Evolutionary conservation across 2,797 vertebrate species (phyloP).

Genomic region (Mus caroli): DNA sequence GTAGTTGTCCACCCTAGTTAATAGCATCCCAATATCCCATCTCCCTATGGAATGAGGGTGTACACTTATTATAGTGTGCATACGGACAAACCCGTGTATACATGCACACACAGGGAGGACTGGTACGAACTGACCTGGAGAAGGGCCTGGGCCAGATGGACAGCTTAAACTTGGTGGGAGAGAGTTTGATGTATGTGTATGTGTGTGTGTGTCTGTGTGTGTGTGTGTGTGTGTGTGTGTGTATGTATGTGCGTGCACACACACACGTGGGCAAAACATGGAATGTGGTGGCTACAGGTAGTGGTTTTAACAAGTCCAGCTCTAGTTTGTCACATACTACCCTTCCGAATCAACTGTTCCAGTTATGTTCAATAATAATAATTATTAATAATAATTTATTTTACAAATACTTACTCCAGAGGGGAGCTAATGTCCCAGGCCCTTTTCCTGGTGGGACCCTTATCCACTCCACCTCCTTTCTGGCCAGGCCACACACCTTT

Average conservation of each 20-base stretch:
- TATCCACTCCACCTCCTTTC: neutral
- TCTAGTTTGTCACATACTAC: constrained; percentile 9
- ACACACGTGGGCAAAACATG: neutral
- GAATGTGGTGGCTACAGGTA: neutral
- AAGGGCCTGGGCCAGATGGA: neutral
- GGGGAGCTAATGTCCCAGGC: neutral
- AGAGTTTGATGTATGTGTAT: no score
- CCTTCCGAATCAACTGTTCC: neutral
- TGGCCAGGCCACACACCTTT: neutral
- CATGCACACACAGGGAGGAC: rapidly evolving
- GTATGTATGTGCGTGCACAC: no score
- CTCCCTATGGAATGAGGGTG: neutral
- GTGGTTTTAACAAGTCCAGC: neutral
- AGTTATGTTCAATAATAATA: neutral
- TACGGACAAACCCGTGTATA: no score
- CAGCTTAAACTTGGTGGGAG: neutral
- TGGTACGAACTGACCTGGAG: neutral
- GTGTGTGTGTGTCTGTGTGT: no score
- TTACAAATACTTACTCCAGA: neutral
- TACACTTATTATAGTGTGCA: no score
- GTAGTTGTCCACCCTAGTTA: neutral
- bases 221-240: no score
- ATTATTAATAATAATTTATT: neutral
- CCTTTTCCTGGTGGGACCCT: neutral
- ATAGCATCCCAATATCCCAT: neutral